phyloP scores from a whole-genome alignment of 2,797 vertebrate genomes.

The Ammospiza maritima region DNA sequence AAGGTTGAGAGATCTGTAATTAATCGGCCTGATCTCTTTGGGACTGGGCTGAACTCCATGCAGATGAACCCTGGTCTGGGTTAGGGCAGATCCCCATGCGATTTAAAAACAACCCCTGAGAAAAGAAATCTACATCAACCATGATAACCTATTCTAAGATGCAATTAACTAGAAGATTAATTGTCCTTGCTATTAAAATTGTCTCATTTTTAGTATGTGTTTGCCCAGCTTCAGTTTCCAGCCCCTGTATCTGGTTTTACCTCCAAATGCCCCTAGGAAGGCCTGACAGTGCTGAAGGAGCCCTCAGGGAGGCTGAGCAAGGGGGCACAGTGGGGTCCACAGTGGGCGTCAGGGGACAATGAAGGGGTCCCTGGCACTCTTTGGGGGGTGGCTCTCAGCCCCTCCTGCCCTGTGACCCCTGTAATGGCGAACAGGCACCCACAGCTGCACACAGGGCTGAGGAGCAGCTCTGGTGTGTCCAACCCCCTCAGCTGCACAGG shows the following conservation, averaged over 20 bases:
- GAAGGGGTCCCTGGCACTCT: neutral
- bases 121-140: neutral
- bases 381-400: neutral
- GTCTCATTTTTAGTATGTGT: neutral
- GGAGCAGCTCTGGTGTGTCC: neutral
- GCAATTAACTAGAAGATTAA: conserved; percentile 13
- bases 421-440: neutral
- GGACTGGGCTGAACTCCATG: neutral
- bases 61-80: neutral
- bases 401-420: neutral
- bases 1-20: neutral
- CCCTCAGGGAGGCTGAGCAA: neutral
- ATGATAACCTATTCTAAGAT: neutral
- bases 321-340: neutral
- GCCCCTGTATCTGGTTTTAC: neutral
- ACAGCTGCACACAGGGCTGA: accelerated
- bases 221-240: neutral
- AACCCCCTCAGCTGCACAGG: too few relatives aligned
- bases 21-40: neutral
- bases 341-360: accelerated
- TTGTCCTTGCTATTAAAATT: neutral
- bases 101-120: neutral
- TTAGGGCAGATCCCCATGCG: neutral
- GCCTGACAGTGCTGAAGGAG: neutral
- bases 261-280: neutral